These are phyloP conservation scores for Agapornis canus DNA, from an alignment of 2,797 vertebrate genomes.

Conservation along the genomic window DNA sequence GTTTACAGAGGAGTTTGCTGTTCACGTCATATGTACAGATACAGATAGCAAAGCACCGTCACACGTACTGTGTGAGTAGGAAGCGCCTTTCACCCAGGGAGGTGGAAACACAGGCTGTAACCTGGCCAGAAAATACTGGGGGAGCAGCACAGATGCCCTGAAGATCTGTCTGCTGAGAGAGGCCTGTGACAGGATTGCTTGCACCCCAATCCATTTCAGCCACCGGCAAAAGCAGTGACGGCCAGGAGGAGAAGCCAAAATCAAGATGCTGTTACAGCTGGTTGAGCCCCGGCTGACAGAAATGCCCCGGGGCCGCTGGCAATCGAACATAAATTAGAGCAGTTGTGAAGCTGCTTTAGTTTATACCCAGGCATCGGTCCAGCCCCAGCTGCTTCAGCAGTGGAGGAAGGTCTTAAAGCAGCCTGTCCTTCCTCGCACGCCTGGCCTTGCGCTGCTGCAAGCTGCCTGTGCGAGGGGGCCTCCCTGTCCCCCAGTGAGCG, in stretches of 20 bases:
- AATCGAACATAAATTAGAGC: constrained; percentile 53
- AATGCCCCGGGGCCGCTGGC: constrained; percentile 25
- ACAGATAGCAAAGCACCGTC: background rate
- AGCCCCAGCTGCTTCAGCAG: constrained; percentile 20
- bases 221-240: background rate
- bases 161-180: background rate
- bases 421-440: background rate
- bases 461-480: background rate
- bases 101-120: background rate
- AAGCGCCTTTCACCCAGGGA: background rate
- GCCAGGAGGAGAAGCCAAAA: background rate
- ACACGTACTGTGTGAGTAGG: background rate
- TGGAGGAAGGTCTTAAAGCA: background rate
- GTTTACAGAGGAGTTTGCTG: constrained; percentile 37
- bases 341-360: constrained; percentile 32
- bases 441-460: background rate
- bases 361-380: constrained; percentile 28
- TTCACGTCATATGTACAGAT: constrained; percentile 4
- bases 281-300: constrained; percentile 32
- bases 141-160: background rate
- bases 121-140: background rate
- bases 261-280: constrained; percentile 23
- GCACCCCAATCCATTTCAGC: background rate
- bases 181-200: rapidly evolving
- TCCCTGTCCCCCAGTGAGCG: rapidly evolving